Evolutionary conservation across 2,888 invertebrate species (phyloP).

Genomic region (Lepas anatifera): DNA sequence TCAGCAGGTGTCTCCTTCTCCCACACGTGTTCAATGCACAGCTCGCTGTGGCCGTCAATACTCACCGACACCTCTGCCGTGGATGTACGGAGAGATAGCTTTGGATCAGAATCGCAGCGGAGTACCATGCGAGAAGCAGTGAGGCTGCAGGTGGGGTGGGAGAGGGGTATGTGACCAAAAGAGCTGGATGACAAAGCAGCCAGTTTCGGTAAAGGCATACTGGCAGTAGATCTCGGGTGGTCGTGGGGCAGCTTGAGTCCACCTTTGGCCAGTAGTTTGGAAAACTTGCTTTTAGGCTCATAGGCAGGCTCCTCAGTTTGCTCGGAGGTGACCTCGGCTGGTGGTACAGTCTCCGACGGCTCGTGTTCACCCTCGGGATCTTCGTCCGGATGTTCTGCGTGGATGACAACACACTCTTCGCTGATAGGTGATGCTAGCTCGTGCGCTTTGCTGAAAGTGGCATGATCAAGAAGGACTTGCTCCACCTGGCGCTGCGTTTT

Average conservation of each 20-base stretch:
- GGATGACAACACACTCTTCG: neutral
- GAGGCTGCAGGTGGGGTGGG: neutral
- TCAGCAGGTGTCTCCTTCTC: neutral
- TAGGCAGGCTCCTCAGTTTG: too few species aligned
- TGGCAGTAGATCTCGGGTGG: neutral
- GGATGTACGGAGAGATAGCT: neutral
- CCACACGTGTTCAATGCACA: neutral
- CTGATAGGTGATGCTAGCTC: neutral
- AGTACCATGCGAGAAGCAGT: neutral
- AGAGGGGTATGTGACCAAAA: too few species aligned
- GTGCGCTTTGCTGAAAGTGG: neutral
- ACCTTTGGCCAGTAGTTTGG: too few species aligned
- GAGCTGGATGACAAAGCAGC: neutral
- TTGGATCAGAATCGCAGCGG: neutral
- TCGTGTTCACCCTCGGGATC: too few species aligned
- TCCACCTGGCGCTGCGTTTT: conserved; percentile 3
- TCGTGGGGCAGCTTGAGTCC: neutral
- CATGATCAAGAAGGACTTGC: neutral
- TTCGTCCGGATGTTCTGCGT: neutral
- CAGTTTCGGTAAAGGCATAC: neutral
- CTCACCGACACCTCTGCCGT: neutral
- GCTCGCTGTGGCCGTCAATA: neutral
- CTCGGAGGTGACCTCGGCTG: neutral
- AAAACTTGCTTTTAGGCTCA: too few species aligned
- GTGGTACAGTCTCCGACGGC: neutral